phyloP scores from a whole-genome alignment of 2,888 invertebrate genomes.

The Pardosa pseudoannulata region DNA sequence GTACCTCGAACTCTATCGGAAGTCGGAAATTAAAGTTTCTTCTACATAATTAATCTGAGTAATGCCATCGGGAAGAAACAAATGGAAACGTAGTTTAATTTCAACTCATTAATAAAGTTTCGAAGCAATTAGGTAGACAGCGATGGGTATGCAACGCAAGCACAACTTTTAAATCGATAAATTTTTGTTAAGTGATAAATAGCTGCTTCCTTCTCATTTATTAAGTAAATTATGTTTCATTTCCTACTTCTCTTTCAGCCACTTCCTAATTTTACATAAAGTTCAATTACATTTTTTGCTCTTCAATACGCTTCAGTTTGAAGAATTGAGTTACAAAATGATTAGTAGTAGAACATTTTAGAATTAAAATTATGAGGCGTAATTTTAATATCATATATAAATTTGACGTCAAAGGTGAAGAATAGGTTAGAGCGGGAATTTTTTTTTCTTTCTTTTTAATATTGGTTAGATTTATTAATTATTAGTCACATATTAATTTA shows the following conservation, averaged over 20 bases:
- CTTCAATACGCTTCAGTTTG: not conserved
- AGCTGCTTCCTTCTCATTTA: not conserved
- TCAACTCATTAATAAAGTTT: slow-evolving; percentile 8
- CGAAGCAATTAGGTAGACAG: slow-evolving; percentile 7
- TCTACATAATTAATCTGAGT: not conserved
- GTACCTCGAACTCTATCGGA: not conserved
- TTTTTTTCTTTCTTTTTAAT: too few species aligned
- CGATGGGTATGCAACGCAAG: not conserved
- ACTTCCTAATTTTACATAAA: not conserved
- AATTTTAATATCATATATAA: too few species aligned
- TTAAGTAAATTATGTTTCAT: not conserved
- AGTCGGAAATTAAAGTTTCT: slow-evolving; percentile 15
- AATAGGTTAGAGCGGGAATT: too few species aligned
- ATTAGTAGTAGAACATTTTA: too few species aligned
- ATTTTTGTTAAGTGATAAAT: slow-evolving; percentile 17
- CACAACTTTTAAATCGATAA: not conserved
- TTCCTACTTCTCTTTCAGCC: not conserved
- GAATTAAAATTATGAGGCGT: too few species aligned
- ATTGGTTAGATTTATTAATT: too few species aligned
- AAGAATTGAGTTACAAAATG: too few species aligned
- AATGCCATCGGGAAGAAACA: slow-evolving; percentile 4
- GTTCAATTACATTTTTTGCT: not conserved
- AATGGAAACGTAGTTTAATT: slow-evolving; percentile 8
- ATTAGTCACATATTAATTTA: too few species aligned
- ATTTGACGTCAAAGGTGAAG: too few species aligned